Percentiles rank a stretch among this genome's conserved stretches.
phyloP scores from a whole-genome alignment of 2,797 vertebrate genomes.

The Sebastes kiyomatsui region DNA sequence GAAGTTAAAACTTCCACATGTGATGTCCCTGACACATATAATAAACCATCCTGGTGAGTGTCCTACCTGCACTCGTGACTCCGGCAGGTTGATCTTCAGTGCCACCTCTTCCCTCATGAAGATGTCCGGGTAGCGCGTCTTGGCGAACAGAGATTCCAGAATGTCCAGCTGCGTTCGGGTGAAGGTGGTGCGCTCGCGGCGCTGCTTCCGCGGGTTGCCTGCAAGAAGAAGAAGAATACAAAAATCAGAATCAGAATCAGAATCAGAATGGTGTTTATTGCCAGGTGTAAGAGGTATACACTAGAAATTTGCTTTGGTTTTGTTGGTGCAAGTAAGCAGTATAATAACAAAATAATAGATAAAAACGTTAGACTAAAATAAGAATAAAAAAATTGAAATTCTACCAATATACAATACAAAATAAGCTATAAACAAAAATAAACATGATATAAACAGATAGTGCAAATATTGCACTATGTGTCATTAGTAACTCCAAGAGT shows the following conservation, averaged over 20 bases:
- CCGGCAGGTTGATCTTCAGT: constrained; percentile 95
- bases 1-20: background rate
- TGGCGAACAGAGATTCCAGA: constrained; percentile 90
- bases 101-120: constrained; percentile 94
- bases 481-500: background rate
- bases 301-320: no score
- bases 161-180: constrained; percentile 93
- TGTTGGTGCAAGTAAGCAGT: no score
- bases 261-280: no score
- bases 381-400: no score
- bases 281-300: no score
- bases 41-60: background rate
- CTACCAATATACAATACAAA: no score
- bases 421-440: no score
- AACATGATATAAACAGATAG: no score
- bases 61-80: constrained; percentile 94
- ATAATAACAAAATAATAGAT: no score
- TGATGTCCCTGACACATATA: background rate
- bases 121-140: constrained; percentile 93
- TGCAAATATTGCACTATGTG: no score
- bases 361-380: no score
- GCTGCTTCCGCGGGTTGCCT: constrained; percentile 94
- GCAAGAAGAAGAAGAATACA: background rate
- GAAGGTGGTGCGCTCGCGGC: constrained; percentile 93
- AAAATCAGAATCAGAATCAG: no score